Evolutionary conservation across 1,140 invertebrate species (phyloP).

Genomic region (Pinna nobilis): DNA sequence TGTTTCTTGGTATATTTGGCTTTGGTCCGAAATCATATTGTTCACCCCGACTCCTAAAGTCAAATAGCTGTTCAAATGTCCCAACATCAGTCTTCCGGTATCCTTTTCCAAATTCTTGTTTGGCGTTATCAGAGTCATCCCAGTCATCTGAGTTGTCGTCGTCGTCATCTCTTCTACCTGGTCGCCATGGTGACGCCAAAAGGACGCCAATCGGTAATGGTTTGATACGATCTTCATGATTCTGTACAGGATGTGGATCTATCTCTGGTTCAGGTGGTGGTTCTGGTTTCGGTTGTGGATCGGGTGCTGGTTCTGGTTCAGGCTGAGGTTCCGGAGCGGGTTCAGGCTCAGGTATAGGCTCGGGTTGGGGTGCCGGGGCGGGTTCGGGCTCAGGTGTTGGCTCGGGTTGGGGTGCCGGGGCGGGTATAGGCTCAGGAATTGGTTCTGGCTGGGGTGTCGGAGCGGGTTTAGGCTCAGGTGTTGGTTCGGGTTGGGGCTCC

Average conservation of each 20-base stretch:
- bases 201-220: neutral
- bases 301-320: no score
- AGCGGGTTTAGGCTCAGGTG: no score
- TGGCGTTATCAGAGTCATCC: neutral
- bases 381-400: no score
- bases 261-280: conserved; percentile 4
- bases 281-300: neutral
- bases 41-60: conserved; percentile 27
- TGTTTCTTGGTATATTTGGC: conserved; percentile 20
- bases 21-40: conserved; percentile 14
- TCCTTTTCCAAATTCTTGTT: conserved; percentile 12
- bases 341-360: no score
- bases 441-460: no score
- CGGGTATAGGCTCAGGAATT: no score
- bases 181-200: no score
- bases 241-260: neutral
- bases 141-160: neutral
- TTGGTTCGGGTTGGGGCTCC: no score
- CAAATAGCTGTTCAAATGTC: conserved; percentile 9
- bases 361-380: no score
- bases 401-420: no score
- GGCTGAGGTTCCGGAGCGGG: no score
- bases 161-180: no score
- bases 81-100: conserved; percentile 25
- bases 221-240: neutral